A percentile compares a stretch with the other conserved stretches of the same genome.
These are phyloP conservation scores for Semotilus atromaculatus DNA, from an alignment of 2,797 vertebrate genomes.

Conservation along the genomic window DNA sequence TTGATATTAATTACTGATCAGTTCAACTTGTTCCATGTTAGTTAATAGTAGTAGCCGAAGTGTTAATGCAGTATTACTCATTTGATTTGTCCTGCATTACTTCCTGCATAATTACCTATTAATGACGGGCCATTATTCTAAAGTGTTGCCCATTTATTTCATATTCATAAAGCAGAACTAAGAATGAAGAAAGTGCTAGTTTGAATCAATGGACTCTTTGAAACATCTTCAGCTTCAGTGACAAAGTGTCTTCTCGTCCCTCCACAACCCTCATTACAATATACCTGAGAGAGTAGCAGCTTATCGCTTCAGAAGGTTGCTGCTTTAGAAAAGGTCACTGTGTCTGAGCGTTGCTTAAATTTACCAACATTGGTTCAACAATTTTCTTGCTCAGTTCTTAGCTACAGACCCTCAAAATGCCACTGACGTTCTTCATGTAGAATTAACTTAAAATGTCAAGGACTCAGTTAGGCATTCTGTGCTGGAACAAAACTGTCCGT, in stretches of 20 bases:
- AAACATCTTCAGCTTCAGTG: slow-evolving; percentile 1
- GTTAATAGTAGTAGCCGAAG: background rate
- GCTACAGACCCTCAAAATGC: slow-evolving; percentile 26
- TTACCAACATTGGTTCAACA: slow-evolving; percentile 23
- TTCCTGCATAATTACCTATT: background rate
- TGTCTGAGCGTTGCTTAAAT: slow-evolving; percentile 35
- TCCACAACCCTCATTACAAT: slow-evolving; percentile 11
- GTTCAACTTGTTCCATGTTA: background rate
- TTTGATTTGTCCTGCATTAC: too few species aligned
- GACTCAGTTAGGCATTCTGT: slow-evolving; percentile 27
- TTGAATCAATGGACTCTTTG: background rate
- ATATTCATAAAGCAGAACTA: background rate
- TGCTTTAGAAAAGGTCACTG: slow-evolving; percentile 40
- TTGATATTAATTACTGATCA: background rate
- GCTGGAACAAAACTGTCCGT: background rate
- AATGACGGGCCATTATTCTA: background rate
- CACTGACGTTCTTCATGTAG: slow-evolving; percentile 41
- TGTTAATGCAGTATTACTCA: background rate
- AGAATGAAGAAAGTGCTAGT: background rate
- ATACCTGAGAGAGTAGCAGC: slow-evolving; percentile 31
- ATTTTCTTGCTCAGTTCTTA: slow-evolving; percentile 14
- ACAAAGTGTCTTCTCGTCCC: background rate
- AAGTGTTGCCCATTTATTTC: background rate
- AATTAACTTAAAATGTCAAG: slow-evolving; percentile 46
- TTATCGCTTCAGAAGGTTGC: slow-evolving; percentile 20